Percentiles rank a stretch among this genome's conserved stretches.
These are phyloP conservation scores for Pheosia gnoma DNA, from an alignment of 2,888 invertebrate genomes.

Conservation along the genomic window DNA sequence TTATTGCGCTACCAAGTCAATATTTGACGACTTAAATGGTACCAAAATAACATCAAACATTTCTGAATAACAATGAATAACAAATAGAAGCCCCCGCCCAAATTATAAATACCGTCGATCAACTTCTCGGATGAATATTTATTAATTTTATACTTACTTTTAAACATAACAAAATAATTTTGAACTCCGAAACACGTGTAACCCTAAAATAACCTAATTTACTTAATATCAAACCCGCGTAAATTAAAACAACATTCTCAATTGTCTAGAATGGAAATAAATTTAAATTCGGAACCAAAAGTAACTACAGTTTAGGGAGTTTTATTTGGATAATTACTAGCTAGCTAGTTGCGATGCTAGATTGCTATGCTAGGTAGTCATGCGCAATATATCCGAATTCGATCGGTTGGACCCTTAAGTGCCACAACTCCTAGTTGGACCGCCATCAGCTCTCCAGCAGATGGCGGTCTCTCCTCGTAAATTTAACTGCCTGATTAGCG, in stretches of 20 bases:
- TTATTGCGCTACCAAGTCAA: too few relatives aligned
- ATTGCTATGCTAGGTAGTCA: too few relatives aligned
- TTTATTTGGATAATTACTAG: neutral
- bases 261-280: conserved; percentile 9
- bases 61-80: neutral
- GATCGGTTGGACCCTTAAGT: too few relatives aligned
- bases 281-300: conserved; percentile 11
- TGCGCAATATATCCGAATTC: too few relatives aligned
- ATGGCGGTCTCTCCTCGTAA: too few relatives aligned
- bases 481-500: too few relatives aligned
- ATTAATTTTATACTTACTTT: neutral
- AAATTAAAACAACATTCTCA: conserved; percentile 1
- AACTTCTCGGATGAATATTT: neutral
- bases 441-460: too few relatives aligned
- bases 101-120: neutral
- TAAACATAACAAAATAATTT: neutral
- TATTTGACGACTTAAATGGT: too few relatives aligned
- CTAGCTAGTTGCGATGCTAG: too few relatives aligned
- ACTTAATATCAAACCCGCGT: neutral
- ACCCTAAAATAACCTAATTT: conserved; percentile 5
- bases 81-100: neutral
- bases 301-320: neutral
- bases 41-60: neutral
- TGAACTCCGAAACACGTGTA: conserved; percentile 2
- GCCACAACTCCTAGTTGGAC: too few relatives aligned